Percentiles rank a stretch among this genome's conserved stretches.
Evolutionary conservation across 37 sponge, comb jelly and placozoan species (phyloP).

Genomic region (Agelas oroides): DNA sequence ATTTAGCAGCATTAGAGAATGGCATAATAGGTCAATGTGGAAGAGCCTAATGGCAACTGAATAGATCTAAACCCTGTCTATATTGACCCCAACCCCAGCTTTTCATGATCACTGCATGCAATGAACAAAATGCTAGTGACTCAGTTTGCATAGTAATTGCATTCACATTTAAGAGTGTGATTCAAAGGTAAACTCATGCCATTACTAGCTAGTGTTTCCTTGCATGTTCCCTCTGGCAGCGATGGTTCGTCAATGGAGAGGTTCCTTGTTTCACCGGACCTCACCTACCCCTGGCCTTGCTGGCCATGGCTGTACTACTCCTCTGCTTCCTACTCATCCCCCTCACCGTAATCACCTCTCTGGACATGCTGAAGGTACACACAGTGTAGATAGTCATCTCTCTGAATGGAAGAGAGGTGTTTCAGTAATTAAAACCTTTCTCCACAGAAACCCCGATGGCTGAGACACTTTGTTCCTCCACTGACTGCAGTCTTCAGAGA

Average conservation of each 20-base stretch:
- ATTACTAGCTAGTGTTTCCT: too few species aligned
- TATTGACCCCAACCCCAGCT: background rate
- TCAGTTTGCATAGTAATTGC: too few species aligned
- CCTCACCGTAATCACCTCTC: background rate
- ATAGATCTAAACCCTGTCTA: too few species aligned
- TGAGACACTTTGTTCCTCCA: background rate
- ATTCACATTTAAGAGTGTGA: too few species aligned
- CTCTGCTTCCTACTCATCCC: conserved; percentile 29
- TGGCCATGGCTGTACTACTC: conserved; percentile 52
- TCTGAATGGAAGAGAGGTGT: too few species aligned
- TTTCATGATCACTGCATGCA: too few species aligned
- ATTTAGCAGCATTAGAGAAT: too few species aligned
- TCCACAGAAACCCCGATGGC: background rate
- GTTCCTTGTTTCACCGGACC: conserved; percentile 70
- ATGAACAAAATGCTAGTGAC: too few species aligned
- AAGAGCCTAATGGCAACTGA: too few species aligned
- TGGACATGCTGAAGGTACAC: background rate
- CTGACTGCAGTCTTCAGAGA: conserved; percentile 39
- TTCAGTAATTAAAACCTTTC: background rate
- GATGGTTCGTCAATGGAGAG: conserved; percentile 65
- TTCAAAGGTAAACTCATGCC: too few species aligned
- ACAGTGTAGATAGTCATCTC: too few species aligned
- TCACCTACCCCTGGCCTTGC: conserved; percentile 55
- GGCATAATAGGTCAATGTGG: too few species aligned
- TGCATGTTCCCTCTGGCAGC: conserved; percentile 23